phyloP scores from a whole-genome alignment of 2,113 vertebrate genomes.

The Cairina moschata region DNA sequence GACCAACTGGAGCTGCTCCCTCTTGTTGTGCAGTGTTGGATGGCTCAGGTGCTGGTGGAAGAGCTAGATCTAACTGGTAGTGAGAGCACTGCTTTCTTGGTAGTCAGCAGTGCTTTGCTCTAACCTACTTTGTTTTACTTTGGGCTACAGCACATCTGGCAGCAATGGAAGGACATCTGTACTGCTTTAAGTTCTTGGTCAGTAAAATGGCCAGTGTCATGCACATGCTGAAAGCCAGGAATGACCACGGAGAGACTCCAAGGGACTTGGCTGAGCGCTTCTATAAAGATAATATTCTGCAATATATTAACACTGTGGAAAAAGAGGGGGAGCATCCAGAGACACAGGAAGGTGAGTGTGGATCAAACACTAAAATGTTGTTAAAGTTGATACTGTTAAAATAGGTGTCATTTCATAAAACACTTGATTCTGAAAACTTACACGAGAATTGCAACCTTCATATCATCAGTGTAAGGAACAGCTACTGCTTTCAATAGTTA shows the following conservation, averaged over 20 bases:
- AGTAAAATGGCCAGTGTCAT: constrained; percentile 64
- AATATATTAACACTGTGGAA: constrained; percentile 70
- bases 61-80: background rate
- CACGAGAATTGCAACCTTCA: background rate
- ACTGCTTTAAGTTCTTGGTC: constrained; percentile 82
- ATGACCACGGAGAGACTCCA: constrained; percentile 81
- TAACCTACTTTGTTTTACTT: background rate
- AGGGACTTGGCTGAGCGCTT: constrained; percentile 80
- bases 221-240: constrained; percentile 75
- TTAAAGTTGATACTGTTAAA: background rate
- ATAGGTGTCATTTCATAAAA: background rate
- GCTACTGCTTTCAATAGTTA: background rate
- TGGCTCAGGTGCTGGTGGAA: background rate
- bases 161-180: constrained; percentile 82
- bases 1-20: background rate
- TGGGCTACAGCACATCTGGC: constrained; percentile 78
- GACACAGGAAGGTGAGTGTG: constrained; percentile 74
- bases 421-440: background rate
- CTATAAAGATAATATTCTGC: constrained; percentile 77
- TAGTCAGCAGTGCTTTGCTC: background rate
- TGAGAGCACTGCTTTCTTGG: background rate
- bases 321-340: constrained; percentile 56
- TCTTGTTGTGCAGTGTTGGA: background rate
- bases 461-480: background rate
- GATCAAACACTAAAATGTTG: background rate